Evolutionary conservation across 2,888 invertebrate genomes (phyloP).

Genomic region (Aphrophora alni): DNA sequence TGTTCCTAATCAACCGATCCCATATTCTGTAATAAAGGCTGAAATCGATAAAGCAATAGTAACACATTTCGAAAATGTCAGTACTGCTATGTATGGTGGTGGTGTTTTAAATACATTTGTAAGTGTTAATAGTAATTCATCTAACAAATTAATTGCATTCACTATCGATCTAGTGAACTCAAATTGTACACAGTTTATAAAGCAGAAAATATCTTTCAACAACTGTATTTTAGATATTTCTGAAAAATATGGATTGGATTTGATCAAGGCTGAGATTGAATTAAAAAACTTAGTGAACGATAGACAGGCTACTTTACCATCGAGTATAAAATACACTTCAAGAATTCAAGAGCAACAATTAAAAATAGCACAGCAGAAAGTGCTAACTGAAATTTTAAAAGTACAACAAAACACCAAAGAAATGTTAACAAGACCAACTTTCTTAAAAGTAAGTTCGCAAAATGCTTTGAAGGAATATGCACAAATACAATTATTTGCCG

Average conservation of each 20-base stretch:
- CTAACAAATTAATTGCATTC: background rate
- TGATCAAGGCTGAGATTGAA: background rate
- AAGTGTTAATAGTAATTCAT: background rate
- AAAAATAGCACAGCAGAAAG: background rate
- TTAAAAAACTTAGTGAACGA: background rate
- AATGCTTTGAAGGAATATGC: background rate
- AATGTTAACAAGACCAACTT: background rate
- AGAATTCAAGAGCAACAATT: background rate
- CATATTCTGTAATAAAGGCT: background rate
- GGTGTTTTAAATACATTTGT: background rate
- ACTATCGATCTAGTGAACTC: background rate
- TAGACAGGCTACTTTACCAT: background rate
- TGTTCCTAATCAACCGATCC: background rate
- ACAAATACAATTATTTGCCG: background rate
- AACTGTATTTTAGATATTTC: background rate
- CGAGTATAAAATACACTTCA: background rate
- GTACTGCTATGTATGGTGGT: no score
- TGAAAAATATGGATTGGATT: background rate
- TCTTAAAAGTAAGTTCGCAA: background rate
- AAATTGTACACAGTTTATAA: background rate
- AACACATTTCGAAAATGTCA: background rate
- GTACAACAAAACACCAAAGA: background rate
- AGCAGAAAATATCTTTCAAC: background rate
- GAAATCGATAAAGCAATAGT: background rate
- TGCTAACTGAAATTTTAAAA: background rate